These are phyloP conservation scores for Pluvianellus socialis DNA, from an alignment of 2,113 vertebrate genomes.

Conservation along the genomic window DNA sequence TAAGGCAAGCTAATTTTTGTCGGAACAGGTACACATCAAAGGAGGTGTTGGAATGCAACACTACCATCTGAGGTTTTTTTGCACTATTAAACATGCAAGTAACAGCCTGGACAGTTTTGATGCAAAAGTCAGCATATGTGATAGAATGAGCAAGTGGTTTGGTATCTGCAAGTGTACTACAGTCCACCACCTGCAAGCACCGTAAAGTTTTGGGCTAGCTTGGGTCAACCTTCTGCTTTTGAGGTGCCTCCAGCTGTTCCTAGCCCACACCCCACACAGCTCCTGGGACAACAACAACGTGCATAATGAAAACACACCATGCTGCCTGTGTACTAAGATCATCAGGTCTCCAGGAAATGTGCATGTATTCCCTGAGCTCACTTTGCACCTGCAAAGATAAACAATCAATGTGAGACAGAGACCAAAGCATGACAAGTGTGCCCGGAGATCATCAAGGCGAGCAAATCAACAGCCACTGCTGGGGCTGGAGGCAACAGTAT, in stretches of 20 bases:
- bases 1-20: not conserved
- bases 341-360: not conserved
- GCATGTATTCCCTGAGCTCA: not conserved
- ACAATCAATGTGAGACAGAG: not conserved
- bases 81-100: no score
- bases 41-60: not conserved
- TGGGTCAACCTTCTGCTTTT: not conserved
- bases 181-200: not conserved
- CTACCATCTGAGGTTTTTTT: not conserved
- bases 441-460: no score
- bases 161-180: not conserved
- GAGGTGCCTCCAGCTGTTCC: not conserved
- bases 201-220: not conserved
- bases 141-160: not conserved
- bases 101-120: not conserved
- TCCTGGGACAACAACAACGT: rapidly evolving
- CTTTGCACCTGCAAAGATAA: not conserved
- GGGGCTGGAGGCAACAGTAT: no score
- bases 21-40: not conserved
- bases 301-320: not conserved
- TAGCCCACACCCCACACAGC: not conserved
- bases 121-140: not conserved
- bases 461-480: no score
- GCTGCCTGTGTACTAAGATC: not conserved
- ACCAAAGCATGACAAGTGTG: no score